phyloP scores from a whole-genome alignment of 2,797 vertebrate genomes.

The Amblyraja radiata region DNA sequence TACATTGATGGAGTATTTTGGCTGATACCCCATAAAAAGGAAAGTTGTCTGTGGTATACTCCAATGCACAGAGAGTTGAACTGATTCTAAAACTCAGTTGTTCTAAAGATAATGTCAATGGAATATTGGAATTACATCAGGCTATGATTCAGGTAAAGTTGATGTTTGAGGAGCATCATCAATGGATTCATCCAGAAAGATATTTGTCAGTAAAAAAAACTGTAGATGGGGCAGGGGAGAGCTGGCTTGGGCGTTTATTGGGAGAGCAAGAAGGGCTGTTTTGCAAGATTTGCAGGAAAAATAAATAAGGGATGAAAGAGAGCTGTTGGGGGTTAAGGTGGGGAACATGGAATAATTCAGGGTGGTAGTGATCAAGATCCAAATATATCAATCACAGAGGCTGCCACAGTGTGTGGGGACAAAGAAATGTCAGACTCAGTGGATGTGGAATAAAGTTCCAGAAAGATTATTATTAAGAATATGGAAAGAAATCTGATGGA shows the following conservation, averaged over 20 bases:
- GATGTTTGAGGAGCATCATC: not conserved
- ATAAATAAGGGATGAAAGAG: not conserved
- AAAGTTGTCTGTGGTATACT: constrained; percentile 10
- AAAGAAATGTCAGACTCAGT: not conserved
- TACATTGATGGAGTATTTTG: not conserved
- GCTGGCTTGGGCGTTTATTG: not conserved
- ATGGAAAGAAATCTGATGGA: not conserved
- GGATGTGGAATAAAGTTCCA: not conserved
- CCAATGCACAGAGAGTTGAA: not conserved
- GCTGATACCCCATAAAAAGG: not conserved
- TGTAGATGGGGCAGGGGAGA: not conserved
- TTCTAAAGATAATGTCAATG: not conserved
- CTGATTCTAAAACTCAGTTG: constrained; percentile 14
- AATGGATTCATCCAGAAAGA: not conserved
- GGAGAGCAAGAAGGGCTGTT: not conserved
- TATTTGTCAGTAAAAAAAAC: not conserved
- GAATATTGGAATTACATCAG: constrained; percentile 31
- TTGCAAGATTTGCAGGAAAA: not conserved
- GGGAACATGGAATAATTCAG: not conserved
- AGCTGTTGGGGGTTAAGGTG: not conserved
- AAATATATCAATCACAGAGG: not conserved
- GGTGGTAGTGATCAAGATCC: not conserved
- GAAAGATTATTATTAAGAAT: not conserved
- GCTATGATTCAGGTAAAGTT: constrained; percentile 6
- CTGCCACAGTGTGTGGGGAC: not conserved